Conservation (phyloP, 1,140 invertebrate genomes). For the Caligus rogercresseyi region DNA sequence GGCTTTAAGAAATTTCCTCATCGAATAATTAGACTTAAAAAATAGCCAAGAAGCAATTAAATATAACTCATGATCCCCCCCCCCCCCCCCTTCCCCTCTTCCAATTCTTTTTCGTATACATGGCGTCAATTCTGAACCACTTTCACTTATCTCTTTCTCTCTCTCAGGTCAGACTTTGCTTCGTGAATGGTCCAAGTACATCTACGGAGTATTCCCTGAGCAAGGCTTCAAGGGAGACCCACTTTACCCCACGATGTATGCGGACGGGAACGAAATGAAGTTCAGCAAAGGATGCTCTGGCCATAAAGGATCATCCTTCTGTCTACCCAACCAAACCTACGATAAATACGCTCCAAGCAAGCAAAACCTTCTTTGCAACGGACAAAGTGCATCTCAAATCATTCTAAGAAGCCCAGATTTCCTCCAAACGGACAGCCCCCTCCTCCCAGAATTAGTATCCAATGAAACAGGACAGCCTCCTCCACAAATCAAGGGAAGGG, state of each 20-base stretch:
- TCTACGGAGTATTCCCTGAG: conserved; percentile 13
- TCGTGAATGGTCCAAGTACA: conserved; percentile 11
- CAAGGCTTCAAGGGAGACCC: not conserved
- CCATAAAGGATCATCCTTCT: not conserved
- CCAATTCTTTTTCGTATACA: not conserved
- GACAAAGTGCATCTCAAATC: not conserved
- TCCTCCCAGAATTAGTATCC: not conserved
- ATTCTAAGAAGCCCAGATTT: conserved; percentile 1
- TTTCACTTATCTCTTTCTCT: not conserved
- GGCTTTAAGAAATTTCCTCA: too few relatives aligned
- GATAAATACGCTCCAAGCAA: conserved; percentile 8
- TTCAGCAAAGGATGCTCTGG: not conserved
- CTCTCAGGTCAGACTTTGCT: conserved; percentile 14
- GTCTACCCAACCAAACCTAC: not conserved
- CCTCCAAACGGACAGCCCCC: not conserved
- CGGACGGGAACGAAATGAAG: conserved; percentile 1
- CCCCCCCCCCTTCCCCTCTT: not conserved
- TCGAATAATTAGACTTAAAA: not conserved
- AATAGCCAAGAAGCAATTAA: not conserved
- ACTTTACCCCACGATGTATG: conserved; percentile 2
- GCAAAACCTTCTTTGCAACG: conserved; percentile 13
- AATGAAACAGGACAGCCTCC: not conserved
- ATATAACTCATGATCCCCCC: not conserved
- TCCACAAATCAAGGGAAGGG: not conserved
- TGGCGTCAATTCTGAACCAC: too few relatives aligned